Base-by-base conservation (phyloP, 2,113 vertebrate genomes). In the Peromyscus leucopus region DNA sequence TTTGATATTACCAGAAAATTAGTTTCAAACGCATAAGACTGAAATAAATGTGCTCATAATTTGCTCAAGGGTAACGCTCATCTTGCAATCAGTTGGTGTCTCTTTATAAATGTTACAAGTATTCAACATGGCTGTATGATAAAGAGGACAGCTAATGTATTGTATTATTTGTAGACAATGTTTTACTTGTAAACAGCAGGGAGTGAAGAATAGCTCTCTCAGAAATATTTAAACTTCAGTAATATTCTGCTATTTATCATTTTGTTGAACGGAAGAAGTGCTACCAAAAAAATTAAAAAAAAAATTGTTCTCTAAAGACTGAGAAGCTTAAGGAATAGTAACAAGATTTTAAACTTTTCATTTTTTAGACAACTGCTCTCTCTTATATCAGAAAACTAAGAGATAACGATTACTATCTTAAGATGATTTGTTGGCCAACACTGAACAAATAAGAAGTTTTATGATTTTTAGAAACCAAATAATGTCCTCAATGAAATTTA, bases 31-130 rank as follows among this genome's bases (percentile, higher is more conserved):
- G 97, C 98, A 98, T 98, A 98, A 98, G 98, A 98, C 98, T 99
- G 98, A 99, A 99, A 99, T 99, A 99, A 99, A 99, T 99, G 99
- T 98, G 98, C 98, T 99, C 98, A 98, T 99, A 99, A 99, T 99
- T 98, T 99, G 98, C 99, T 99, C 98, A 99, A 99, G 99, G 99
- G 98, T 99, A 99, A 98, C 28, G 94, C 98, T 99, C 99, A 98
- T 99, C 98, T 98, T 98, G 98, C 98, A 98, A 98, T 99, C 98
- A 99, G 98, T 98, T 97, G 98, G 98, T 99, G 98, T 98, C 98
- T 99, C 98, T 99, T 98, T 99, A 98, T 98, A 98, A 99, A 99
- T 98, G 98, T 98, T 99, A 98, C 98, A 99, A 98, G 98, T 98
- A 98, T 98, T 98, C 98, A 98, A 98, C 98, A 98, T 98, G 98